Evolutionary conservation across 2,113 vertebrate genomes (phyloP).

Genomic region (Eulemur rufifrons): DNA sequence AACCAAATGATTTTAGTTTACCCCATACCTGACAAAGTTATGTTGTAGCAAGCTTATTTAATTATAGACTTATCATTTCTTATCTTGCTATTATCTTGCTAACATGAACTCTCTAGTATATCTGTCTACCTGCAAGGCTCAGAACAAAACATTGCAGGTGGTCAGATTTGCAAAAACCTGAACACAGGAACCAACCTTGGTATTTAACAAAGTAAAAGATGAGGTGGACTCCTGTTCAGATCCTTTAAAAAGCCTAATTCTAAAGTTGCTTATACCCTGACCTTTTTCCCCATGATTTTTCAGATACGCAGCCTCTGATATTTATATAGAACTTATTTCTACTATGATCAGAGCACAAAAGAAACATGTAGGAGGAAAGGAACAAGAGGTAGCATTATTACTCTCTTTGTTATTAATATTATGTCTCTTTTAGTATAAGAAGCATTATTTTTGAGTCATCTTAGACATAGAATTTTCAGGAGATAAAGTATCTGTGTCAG

Average conservation of each 20-base stretch:
- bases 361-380: conserved; percentile 35
- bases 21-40: neutral
- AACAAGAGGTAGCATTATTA: conserved; percentile 39
- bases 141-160: neutral
- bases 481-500: conserved; percentile 33
- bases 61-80: neutral
- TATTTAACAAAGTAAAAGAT: conserved; percentile 5
- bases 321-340: conserved; percentile 47
- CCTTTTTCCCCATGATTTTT: conserved; percentile 1
- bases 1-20: neutral
- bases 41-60: neutral
- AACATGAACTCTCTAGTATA: neutral
- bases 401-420: conserved; percentile 22
- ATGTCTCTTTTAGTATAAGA: neutral
- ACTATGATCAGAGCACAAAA: conserved; percentile 33
- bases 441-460: conserved; percentile 27
- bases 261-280: neutral
- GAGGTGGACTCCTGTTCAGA: neutral
- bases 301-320: conserved; percentile 28
- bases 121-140: neutral
- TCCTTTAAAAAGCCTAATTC: neutral
- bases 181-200: neutral
- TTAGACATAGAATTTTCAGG: neutral
- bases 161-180: neutral
- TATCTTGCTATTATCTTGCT: neutral